These are phyloP conservation scores for Campoplex nolae DNA, from an alignment of 2,888 invertebrate species.

Conservation along the genomic window DNA sequence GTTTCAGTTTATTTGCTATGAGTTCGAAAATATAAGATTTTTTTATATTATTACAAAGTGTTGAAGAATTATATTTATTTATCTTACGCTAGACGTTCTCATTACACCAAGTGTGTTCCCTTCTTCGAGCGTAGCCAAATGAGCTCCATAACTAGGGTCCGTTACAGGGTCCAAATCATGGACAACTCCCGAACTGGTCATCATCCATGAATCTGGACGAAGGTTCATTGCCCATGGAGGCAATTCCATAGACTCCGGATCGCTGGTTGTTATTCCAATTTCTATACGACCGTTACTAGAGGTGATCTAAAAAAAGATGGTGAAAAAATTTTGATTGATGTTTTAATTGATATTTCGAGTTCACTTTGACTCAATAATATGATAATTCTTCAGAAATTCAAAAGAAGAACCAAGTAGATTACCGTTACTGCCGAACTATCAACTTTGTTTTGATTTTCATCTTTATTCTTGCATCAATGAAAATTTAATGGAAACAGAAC, in stretches of 20 bases:
- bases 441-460: neutral
- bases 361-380: neutral
- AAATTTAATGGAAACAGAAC: neutral
- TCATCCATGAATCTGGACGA: slow-evolving; percentile 94
- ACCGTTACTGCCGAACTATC: neutral
- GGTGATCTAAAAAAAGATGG: slow-evolving; percentile 87
- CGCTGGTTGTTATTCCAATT: slow-evolving; percentile 90
- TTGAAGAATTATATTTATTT: neutral
- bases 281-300: slow-evolving; percentile 92
- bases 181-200: slow-evolving; percentile 94
- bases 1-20: neutral
- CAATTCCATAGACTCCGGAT: slow-evolving; percentile 89
- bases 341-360: neutral
- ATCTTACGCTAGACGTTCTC: slow-evolving; percentile 90
- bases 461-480: neutral
- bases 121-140: slow-evolving; percentile 93
- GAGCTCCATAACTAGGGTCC: slow-evolving; percentile 92
- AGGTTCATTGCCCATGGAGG: slow-evolving; percentile 92
- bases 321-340: neutral
- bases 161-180: slow-evolving; percentile 93
- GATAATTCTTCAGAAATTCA: neutral
- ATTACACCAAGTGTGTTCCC: slow-evolving; percentile 94
- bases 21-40: neutral
- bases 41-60: neutral
- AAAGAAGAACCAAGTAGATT: neutral